Conservation (phyloP, 1,140 invertebrate genomes). For the Pemphigus obesinymphae region DNA sequence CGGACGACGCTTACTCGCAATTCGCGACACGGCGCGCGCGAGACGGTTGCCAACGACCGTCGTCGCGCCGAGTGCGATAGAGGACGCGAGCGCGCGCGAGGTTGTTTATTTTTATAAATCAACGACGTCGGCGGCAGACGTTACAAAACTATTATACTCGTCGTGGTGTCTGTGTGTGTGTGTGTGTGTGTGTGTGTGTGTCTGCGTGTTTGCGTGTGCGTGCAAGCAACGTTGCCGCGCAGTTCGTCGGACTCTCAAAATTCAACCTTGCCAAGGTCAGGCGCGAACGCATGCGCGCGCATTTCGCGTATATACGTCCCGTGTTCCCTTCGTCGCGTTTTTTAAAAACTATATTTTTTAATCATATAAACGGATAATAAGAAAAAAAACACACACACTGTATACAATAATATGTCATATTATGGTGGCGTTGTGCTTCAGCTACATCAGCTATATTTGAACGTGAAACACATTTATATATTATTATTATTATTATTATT, state of each 20-base stretch:
- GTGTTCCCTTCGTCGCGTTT: background rate
- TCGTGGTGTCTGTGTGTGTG: background rate
- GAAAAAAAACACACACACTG: background rate
- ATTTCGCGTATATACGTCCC: background rate
- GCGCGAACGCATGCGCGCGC: constrained; percentile 16
- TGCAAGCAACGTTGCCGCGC: constrained; percentile 28
- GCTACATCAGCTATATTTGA: background rate
- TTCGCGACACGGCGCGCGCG: background rate
- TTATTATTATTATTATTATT: no score
- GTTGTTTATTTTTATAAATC: constrained; percentile 41
- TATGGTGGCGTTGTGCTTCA: background rate
- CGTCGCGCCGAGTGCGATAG: background rate
- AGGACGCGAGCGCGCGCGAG: background rate
- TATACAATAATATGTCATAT: no score
- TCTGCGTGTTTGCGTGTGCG: background rate
- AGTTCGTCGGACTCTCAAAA: constrained; percentile 40
- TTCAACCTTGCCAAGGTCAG: constrained; percentile 42
- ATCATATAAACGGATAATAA: background rate
- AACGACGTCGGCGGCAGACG: background rate
- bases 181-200: background rate
- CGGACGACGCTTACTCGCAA: no score
- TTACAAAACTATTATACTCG: constrained; percentile 15
- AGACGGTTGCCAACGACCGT: background rate
- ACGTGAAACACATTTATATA: no score
- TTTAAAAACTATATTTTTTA: background rate